These are phyloP conservation scores for Trichogramma evanescens DNA, from an alignment of 2,888 invertebrate species.

Conservation along the genomic window DNA sequence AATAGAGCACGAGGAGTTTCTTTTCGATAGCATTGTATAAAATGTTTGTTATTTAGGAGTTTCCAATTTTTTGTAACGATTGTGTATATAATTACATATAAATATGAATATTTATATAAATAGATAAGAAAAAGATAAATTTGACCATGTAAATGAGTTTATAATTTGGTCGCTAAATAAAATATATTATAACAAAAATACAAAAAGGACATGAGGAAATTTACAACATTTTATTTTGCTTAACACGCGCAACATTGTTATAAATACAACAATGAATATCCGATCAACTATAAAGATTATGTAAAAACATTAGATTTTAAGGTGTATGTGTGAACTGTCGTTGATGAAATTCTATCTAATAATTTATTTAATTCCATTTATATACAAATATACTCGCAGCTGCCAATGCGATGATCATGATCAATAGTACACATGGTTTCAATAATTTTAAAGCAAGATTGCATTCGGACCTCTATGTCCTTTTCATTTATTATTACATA, in stretches of 20 bases:
- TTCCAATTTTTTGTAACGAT: too few relatives aligned
- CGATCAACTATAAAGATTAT: conserved; percentile 9
- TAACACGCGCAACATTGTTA: not conserved
- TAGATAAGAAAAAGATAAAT: too few relatives aligned
- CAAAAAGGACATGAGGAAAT: not conserved
- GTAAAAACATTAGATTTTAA: conserved; percentile 17
- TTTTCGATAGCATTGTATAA: too few relatives aligned
- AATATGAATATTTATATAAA: too few relatives aligned
- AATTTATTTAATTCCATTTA: too few relatives aligned
- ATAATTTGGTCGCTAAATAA: too few relatives aligned
- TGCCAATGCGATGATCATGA: conserved; percentile 14
- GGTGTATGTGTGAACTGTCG: not conserved
- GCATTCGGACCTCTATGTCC: conserved; percentile 28
- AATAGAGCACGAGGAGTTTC: too few relatives aligned
- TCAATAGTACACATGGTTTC: conserved; percentile 1
- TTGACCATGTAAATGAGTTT: too few relatives aligned
- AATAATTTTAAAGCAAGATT: conserved; percentile 26
- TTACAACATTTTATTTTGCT: not conserved
- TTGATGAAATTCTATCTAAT: too few relatives aligned
- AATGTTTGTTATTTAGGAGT: too few relatives aligned
- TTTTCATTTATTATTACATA: conserved; percentile 23
- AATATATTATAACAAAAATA: too few relatives aligned
- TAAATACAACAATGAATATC: conserved; percentile 1
- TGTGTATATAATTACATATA: too few relatives aligned
- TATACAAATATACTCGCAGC: conserved; percentile 1